Evolutionary conservation across 2,888 invertebrate species (phyloP).

Genomic region (Cecidostiba fungosa): DNA sequence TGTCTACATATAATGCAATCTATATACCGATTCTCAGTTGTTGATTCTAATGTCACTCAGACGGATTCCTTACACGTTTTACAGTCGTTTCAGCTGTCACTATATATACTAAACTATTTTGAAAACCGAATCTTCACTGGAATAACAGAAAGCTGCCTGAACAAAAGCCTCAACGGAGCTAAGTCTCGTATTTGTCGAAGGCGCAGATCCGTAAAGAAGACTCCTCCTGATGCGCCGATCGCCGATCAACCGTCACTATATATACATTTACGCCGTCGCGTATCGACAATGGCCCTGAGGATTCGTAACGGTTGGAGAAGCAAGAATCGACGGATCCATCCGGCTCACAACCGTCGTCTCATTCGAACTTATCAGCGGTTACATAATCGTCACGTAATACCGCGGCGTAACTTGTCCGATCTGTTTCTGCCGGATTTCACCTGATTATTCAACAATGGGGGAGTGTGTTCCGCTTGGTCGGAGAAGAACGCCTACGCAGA

Average conservation of each 20-base stretch:
- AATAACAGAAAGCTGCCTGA: neutral
- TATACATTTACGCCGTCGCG: neutral
- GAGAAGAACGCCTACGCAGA: conserved; percentile 2
- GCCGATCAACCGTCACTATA: neutral
- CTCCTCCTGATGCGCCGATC: conserved; percentile 48
- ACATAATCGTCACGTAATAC: conserved; percentile 55
- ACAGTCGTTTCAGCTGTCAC: conserved; percentile 26
- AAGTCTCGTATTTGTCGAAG: conserved; percentile 33
- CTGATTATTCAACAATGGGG: conserved; percentile 55
- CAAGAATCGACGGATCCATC: conserved; percentile 47
- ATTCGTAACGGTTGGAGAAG: conserved; percentile 47
- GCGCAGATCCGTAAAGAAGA: conserved; percentile 62
- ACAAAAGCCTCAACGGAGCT: neutral
- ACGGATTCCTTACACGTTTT: neutral
- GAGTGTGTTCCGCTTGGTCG: neutral
- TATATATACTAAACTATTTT: conserved; percentile 21
- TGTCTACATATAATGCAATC: too few species aligned
- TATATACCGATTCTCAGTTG: too few species aligned
- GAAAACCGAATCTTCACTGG: conserved; percentile 9
- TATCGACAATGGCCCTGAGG: conserved; percentile 39
- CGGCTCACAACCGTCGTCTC: neutral
- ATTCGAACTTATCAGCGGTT: conserved; percentile 52
- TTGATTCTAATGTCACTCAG: too few species aligned
- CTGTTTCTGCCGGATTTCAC: conserved; percentile 51
- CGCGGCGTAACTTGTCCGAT: conserved; percentile 22